Evolutionary conservation across 1,140 invertebrate genomes (phyloP), one percentile per base, ranked within the genome.

Genomic region (Babylonia areolata): DNA sequence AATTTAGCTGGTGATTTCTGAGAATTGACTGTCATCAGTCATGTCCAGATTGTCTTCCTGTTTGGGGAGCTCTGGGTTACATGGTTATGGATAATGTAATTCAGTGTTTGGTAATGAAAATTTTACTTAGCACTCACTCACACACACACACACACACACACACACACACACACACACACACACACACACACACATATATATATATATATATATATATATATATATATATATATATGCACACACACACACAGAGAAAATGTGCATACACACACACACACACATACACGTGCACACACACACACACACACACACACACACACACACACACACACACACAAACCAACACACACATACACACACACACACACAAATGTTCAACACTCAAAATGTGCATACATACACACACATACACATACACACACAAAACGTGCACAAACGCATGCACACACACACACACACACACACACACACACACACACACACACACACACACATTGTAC

Each of bases 101-200:
- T n/a, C n/a, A n/a, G n/a, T n/a, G n/a, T n/a, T n/a, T n/a, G n/a
- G n/a, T n/a, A n/a, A n/a, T n/a, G n/a, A n/a, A n/a, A n/a, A n/a
- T n/a, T n/a, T n/a, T n/a, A n/a, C n/a, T n/a, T n/a, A n/a, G n/a
- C n/a, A n/a, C 23, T 20, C 23, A 73, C 71, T 35, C 71, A 15
- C 31, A 35, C 71, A 73, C 31, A 37, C 71, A 73, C 31, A 73
- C 71, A 73, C 71, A 35, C 71, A 37, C 71, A 73, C 71, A 73
- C 71, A 73, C 71, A 15, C 71, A 73, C 71, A 33, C 71, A 35
- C 71, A 73, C 71, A 73, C 71, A 73, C n/a, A 46, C n/a, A 31
- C 71, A 73, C 71, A 73, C 31, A 35, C 73, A 23, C 39, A 40
- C 73, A 40, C 73, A 40, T 37, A 40, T 37, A 23, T 15, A 40